A percentile compares a stretch with the other conserved stretches of the same genome.
These are phyloP conservation scores for Melanerpes formicivorus DNA, from an alignment of 2,113 vertebrate species.

Conservation along the genomic window DNA sequence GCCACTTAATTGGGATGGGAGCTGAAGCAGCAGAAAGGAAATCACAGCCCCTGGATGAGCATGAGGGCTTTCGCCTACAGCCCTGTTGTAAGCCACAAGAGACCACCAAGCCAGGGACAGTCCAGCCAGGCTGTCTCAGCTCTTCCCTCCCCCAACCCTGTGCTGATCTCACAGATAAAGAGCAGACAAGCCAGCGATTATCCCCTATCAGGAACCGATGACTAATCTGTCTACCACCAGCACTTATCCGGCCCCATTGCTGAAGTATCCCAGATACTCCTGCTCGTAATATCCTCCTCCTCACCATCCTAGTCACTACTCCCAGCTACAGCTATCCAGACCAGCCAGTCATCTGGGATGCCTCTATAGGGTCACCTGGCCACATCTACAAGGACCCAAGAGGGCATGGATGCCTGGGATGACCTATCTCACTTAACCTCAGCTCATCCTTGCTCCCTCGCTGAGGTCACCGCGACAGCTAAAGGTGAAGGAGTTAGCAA, in stretches of 20 bases:
- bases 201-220: constrained; percentile 54
- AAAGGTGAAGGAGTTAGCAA: background rate
- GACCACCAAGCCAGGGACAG: background rate
- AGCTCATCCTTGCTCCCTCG: background rate
- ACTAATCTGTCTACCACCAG: constrained; percentile 52
- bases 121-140: background rate
- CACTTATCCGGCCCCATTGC: background rate
- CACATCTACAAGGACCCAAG: background rate
- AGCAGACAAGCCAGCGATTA: constrained; percentile 60
- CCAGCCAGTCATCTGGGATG: background rate
- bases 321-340: background rate
- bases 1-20: background rate
- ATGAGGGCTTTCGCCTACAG: background rate
- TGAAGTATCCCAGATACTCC: background rate
- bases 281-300: constrained; percentile 6
- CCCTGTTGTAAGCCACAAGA: background rate
- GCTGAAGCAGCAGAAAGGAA: constrained; percentile 34
- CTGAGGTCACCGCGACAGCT: accelerated
- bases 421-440: background rate
- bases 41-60: background rate
- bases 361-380: background rate
- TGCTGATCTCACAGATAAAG: constrained; percentile 48
- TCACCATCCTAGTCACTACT: accelerated
- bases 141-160: background rate
- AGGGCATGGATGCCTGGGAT: background rate